A percentile compares a stretch with the other conserved stretches of the same genome.
Evolutionary conservation across 2,113 vertebrate species (phyloP).

Genomic region (Callocephalon fimbriatum): DNA sequence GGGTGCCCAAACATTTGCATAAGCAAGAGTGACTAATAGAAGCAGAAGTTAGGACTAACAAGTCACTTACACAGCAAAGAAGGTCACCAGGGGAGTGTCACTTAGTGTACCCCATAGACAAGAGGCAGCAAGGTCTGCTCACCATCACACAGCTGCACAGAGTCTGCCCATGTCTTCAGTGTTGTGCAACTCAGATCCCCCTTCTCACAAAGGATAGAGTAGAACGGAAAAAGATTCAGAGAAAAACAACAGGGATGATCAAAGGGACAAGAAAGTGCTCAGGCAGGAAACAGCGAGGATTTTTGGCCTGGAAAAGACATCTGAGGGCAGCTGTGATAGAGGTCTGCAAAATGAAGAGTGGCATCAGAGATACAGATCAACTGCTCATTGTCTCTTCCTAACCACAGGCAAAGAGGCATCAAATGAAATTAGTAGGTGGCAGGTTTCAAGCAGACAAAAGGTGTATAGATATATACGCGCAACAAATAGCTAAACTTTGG

Average conservation of each 20-base stretch:
- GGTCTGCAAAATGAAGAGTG: neutral
- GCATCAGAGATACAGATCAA: neutral
- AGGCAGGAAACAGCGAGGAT: neutral
- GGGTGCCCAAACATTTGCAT: neutral
- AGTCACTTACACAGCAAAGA: neutral
- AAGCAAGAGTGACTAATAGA: neutral
- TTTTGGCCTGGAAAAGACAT: neutral
- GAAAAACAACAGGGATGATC: neutral
- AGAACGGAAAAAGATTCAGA: neutral
- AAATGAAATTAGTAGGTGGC: neutral
- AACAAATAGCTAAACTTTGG: neutral
- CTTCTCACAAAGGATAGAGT: neutral
- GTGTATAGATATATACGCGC: neutral
- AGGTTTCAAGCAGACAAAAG: neutral
- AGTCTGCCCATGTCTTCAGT: neutral
- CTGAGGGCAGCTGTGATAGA: neutral
- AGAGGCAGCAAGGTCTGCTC: neutral
- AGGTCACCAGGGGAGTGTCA: neutral
- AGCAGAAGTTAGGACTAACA: neutral
- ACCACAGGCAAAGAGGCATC: neutral
- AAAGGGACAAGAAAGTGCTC: neutral
- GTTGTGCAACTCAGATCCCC: neutral
- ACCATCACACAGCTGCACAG: rapidly evolving
- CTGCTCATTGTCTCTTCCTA: neutral
- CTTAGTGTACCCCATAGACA: rapidly evolving